Evolutionary conservation across 1,140 invertebrate genomes (phyloP).

Genomic region (Diorhabda sublineata): DNA sequence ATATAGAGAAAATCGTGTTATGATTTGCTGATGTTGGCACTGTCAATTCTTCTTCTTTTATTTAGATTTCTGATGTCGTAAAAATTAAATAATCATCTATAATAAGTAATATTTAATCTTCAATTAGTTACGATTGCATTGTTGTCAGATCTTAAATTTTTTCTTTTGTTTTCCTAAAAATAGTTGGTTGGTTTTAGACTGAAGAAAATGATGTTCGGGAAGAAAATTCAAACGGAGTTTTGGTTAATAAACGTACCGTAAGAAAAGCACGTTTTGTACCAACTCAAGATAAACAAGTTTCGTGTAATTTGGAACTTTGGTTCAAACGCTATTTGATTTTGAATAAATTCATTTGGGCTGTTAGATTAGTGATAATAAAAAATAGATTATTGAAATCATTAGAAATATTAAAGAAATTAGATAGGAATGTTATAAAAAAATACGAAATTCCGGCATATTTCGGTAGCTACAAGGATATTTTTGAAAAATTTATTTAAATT

Average conservation of each 20-base stretch:
- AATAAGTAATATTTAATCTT: neutral
- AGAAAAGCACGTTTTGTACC: constrained; percentile 22
- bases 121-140: neutral
- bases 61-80: constrained; percentile 2
- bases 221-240: neutral
- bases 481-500: constrained; percentile 21
- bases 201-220: neutral
- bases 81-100: constrained; percentile 8
- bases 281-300: constrained; percentile 4
- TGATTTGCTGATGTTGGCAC: neutral
- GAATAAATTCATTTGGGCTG: constrained; percentile 35
- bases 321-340: constrained; percentile 34
- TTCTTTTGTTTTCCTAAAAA: neutral
- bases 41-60: neutral
- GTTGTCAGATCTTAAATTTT: neutral
- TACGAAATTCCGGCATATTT: constrained; percentile 16
- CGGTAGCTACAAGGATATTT: constrained; percentile 22
- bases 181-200: neutral
- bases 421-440: constrained; percentile 15
- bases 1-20: neutral
- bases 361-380: constrained; percentile 30
- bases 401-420: constrained; percentile 24
- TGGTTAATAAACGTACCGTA: neutral
- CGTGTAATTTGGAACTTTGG: constrained; percentile 32
- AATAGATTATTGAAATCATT: constrained; percentile 34